These are phyloP conservation scores for Desmodus rotundus DNA, from an alignment of 2,113 vertebrate species.

Conservation along the genomic window DNA sequence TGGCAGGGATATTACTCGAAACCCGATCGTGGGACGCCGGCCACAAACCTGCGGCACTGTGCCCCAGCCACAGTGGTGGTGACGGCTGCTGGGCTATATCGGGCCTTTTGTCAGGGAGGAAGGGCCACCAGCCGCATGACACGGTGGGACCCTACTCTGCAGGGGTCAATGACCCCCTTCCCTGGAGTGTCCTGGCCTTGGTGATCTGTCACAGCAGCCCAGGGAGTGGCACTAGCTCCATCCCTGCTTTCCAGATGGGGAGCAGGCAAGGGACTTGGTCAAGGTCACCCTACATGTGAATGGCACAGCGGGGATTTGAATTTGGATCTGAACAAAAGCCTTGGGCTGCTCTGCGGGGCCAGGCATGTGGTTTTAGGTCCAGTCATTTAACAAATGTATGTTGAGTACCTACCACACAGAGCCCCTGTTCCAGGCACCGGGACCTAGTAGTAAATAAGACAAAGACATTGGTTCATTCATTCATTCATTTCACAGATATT, in stretches of 20 bases:
- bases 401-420: accelerated
- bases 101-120: slow-evolving; percentile 65
- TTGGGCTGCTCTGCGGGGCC: neutral
- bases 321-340: neutral
- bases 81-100: slow-evolving; percentile 68
- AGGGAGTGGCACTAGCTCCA: too few relatives aligned
- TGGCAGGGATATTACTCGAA: slow-evolving; percentile 76
- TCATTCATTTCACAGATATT: neutral
- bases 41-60: slow-evolving; percentile 60
- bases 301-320: neutral
- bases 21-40: slow-evolving; percentile 69
- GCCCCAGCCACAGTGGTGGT: slow-evolving; percentile 35
- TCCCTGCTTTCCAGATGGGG: neutral
- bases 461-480: neutral
- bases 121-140: slow-evolving; percentile 20
- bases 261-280: neutral
- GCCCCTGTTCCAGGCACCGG: neutral
- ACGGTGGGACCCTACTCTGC: slow-evolving; percentile 45
- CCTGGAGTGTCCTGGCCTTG: neutral
- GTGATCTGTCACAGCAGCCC: neutral
- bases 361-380: neutral
- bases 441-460: neutral
- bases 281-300: neutral
- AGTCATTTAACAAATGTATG: neutral
- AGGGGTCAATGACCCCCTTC: neutral